A percentile compares a stretch with the other conserved stretches of the same genome.
Evolutionary conservation across 1,140 invertebrate genomes (phyloP).

Genomic region (Gryon sp.): DNA sequence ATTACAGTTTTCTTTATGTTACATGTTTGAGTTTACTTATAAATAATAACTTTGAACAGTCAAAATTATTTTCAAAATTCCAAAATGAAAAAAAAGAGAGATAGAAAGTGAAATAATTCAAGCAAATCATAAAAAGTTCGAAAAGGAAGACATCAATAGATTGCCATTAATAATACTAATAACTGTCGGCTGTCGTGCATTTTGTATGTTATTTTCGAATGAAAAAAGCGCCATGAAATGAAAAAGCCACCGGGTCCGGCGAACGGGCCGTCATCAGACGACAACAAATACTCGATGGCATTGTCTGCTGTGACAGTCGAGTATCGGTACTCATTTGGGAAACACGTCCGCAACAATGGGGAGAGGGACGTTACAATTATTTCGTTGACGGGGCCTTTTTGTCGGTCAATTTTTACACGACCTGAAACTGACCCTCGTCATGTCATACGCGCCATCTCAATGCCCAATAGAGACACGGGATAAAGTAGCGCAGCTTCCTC

Average conservation of each 20-base stretch:
- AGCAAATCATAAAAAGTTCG: no score
- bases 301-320: conserved; percentile 71
- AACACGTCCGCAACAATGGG: conserved; percentile 79
- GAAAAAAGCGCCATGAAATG: conserved; percentile 38
- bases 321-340: conserved; percentile 75
- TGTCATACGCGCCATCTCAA: conserved; percentile 75
- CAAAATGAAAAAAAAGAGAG: conserved; percentile 2
- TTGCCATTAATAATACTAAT: conserved; percentile 78
- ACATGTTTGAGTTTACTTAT: no score
- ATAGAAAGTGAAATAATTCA: conserved; percentile 1
- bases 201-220: no score
- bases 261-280: conserved; percentile 73
- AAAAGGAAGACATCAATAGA: conserved; percentile 68
- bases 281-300: conserved; percentile 77
- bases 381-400: conserved; percentile 64
- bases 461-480: conserved; percentile 47
- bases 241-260: conserved; percentile 43
- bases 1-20: no score
- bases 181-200: conserved; percentile 70
- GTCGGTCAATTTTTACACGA: conserved; percentile 66
- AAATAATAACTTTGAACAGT: no score
- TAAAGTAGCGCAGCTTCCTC: conserved; percentile 26
- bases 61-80: no score
- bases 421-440: conserved; percentile 76
- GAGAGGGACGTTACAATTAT: conserved; percentile 78